These are phyloP conservation scores for Otolemur garnettii DNA, from an alignment of 2,113 vertebrate genomes.

Conservation along the genomic window DNA sequence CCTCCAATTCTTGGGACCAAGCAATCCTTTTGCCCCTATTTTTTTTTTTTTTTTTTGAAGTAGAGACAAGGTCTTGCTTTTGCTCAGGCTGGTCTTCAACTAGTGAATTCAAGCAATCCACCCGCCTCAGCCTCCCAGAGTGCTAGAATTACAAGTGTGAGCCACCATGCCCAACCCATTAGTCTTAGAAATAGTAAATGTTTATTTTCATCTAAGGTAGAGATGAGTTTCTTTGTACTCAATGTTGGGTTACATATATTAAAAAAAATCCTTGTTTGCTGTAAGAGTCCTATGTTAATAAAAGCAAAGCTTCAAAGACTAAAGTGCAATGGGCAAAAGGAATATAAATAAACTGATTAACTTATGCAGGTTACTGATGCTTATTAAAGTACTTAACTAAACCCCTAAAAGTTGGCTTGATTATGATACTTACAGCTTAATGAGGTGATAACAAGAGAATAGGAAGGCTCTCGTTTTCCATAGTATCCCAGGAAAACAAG, in stretches of 20 bases:
- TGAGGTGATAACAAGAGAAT: slow-evolving; percentile 63
- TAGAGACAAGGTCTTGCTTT: no score
- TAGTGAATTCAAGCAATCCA: no score
- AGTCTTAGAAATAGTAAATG: background rate
- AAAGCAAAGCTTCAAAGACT: slow-evolving; percentile 61
- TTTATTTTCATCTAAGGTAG: slow-evolving; percentile 36
- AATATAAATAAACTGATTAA: slow-evolving; percentile 52
- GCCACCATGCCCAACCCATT: no score
- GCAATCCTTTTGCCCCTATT: no score
- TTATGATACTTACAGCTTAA: slow-evolving; percentile 63
- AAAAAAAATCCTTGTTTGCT: background rate
- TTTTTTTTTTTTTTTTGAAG: no score
- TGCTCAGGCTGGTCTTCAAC: no score
- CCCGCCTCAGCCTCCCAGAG: no score
- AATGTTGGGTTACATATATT: background rate
- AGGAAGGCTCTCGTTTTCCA: slow-evolving; percentile 64
- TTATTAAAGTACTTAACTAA: slow-evolving; percentile 60
- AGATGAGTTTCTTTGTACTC: slow-evolving; percentile 23
- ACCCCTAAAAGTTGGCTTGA: slow-evolving; percentile 33
- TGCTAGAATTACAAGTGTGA: no score
- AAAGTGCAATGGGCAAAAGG: slow-evolving; percentile 29
- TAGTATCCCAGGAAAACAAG: background rate
- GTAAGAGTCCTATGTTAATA: slow-evolving; percentile 41
- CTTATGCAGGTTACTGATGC: slow-evolving; percentile 14
- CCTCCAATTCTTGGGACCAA: no score